Base-by-base conservation (phyloP, 2,113 vertebrate species). In the Merops nubicus region DNA sequence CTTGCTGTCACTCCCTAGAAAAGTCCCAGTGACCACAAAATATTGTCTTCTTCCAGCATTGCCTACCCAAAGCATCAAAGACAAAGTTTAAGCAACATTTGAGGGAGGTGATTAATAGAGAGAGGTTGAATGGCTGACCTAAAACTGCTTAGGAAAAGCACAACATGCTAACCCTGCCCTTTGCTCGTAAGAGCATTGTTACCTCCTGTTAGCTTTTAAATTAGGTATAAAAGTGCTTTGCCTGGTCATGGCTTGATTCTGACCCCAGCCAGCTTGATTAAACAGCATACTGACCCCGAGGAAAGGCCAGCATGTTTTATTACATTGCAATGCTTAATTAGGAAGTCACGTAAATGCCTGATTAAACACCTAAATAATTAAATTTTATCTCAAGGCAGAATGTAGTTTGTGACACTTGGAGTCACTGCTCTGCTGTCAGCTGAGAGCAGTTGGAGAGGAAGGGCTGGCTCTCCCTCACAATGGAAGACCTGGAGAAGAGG, bases 301-400 rank as follows among this genome's bases (percentile, higher is more conserved):
- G 29, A 94, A 86, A 89, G 68, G 60, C 75, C 28, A 22, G 2
- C 7, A 38, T 33, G 2, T 67, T 91, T 94, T 40, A 81, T 75
- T 86, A 56, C 47, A 19, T 5, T 5, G 73, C 36, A 18, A 9
- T 40, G n/a, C 48, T 92, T 96, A 92, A 93, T 93, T 92, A 95
- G 90, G 60, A 69, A 81, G 54, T 17, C 5, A 34, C 86, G 43
- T 8, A 26, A 83, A 84, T 23, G 91, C 83, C 88, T 95, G 96
- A 91, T 96, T 94, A 94, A 90, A 1, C 83, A 53, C 68, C 53
- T 43, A 82, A 63, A 43, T 85, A 88, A 92, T 91, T 86, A 17
- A 85, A 26, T 38, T 75, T 60, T 22, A 42, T 81, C 93, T 91
- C 64, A 6, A 50, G 51, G 88, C 5, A 1, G 68, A 90, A 70